phyloP scores from a whole-genome alignment of 2,888 invertebrate species.

The Scotopteryx bipunctaria region DNA sequence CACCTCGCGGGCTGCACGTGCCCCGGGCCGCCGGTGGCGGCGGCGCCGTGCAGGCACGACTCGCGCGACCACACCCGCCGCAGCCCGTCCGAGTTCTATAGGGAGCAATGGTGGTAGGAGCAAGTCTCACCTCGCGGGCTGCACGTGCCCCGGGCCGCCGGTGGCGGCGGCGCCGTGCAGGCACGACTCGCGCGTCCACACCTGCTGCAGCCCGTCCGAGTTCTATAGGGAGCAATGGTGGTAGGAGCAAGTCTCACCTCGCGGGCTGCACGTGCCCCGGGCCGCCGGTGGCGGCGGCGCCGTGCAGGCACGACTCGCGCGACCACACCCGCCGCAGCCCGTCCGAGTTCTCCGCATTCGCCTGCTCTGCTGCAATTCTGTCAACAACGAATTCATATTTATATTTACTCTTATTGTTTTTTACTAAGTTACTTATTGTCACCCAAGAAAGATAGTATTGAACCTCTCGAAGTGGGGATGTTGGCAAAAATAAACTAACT shows the following conservation, averaged over 20 bases:
- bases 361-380: constrained; percentile 42
- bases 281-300: constrained; percentile 87
- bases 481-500: too few species aligned
- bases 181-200: constrained; percentile 90
- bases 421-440: too few species aligned
- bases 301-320: constrained; percentile 89
- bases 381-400: neutral
- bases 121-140: constrained; percentile 45
- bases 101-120: too few species aligned
- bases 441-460: too few species aligned
- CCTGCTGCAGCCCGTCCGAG: too few species aligned
- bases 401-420: too few species aligned
- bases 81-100: too few species aligned
- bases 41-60: too few species aligned
- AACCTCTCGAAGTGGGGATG: too few species aligned
- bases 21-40: too few species aligned
- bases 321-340: constrained; percentile 85
- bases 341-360: constrained; percentile 42
- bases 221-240: too few species aligned
- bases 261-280: constrained; percentile 66
- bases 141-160: constrained; percentile 82
- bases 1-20: too few species aligned
- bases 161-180: constrained; percentile 88
- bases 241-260: constrained; percentile 40
- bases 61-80: neutral